phyloP scores from a whole-genome alignment of 2,113 vertebrate genomes.

The Apteryx mantelli region DNA sequence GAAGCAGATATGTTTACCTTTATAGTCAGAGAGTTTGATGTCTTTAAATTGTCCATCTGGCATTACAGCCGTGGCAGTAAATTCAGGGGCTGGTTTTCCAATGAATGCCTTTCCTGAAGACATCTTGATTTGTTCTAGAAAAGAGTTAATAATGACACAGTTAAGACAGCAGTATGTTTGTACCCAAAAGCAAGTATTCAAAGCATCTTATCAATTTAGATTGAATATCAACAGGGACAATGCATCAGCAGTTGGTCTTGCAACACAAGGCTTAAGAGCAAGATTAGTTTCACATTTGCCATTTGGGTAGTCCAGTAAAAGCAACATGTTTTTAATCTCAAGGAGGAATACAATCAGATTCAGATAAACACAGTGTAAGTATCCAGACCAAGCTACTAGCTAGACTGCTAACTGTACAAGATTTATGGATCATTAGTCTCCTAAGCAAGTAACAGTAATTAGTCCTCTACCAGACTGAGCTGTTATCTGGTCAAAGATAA shows the following conservation, averaged over 20 bases:
- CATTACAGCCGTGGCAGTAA: slow-evolving; percentile 94
- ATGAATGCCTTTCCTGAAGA: slow-evolving; percentile 94
- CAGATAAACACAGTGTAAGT: not conserved
- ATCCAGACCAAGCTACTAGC: not conserved
- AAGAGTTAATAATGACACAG: not conserved
- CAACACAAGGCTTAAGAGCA: not conserved
- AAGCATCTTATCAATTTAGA: not conserved
- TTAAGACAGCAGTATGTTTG: not conserved
- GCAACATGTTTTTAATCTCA: not conserved
- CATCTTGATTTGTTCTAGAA: slow-evolving; percentile 81
- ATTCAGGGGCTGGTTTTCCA: slow-evolving; percentile 92
- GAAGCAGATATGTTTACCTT: slow-evolving; percentile 78
- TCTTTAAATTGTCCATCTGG: slow-evolving; percentile 94
- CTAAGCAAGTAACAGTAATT: not conserved
- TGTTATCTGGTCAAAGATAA: no score
- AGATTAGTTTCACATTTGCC: not conserved
- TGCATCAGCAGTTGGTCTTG: not conserved
- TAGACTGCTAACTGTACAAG: not conserved
- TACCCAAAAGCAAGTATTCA: not conserved
- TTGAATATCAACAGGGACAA: not conserved
- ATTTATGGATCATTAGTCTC: not conserved
- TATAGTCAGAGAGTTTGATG: slow-evolving; percentile 89
- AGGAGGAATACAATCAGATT: not conserved
- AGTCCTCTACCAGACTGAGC: no score
- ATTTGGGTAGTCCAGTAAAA: not conserved